These are phyloP conservation scores for Zaprionus gabonicus DNA, from an alignment of 1,140 invertebrate genomes.

Conservation along the genomic window DNA sequence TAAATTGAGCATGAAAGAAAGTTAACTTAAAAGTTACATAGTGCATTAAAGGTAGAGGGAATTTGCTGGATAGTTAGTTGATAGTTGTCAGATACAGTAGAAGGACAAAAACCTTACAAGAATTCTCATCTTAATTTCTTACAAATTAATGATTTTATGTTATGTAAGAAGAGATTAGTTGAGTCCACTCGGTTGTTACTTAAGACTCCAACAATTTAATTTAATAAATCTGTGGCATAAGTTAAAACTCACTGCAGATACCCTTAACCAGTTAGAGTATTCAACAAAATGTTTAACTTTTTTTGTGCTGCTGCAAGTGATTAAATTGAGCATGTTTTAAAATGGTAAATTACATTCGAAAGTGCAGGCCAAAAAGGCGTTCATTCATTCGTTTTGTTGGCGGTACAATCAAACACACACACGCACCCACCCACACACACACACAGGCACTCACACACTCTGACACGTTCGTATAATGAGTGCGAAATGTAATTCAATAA, in stretches of 20 bases:
- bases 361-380: conserved; percentile 22
- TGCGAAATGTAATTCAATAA: conserved; percentile 58
- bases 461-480: conserved; percentile 24
- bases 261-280: conserved; percentile 10
- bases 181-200: no score
- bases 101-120: no score
- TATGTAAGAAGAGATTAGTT: no score
- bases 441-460: not conserved
- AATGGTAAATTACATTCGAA: conserved; percentile 42
- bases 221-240: not conserved
- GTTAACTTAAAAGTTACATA: no score
- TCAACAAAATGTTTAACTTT: not conserved
- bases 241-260: not conserved
- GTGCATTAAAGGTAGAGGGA: no score
- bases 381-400: conserved; percentile 15
- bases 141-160: no score
- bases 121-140: no score
- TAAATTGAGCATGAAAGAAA: no score
- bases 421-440: not conserved
- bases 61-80: no score
- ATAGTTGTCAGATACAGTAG: no score
- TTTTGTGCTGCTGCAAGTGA: conserved; percentile 19
- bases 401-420: conserved; percentile 5
- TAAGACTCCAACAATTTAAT: no score
- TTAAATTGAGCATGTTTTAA: conserved; percentile 43